Percentiles rank a stretch among this genome's conserved stretches.
These are phyloP conservation scores for Aphaenogaster floridana DNA, from an alignment of 1,140 invertebrate species.

Conservation along the genomic window DNA sequence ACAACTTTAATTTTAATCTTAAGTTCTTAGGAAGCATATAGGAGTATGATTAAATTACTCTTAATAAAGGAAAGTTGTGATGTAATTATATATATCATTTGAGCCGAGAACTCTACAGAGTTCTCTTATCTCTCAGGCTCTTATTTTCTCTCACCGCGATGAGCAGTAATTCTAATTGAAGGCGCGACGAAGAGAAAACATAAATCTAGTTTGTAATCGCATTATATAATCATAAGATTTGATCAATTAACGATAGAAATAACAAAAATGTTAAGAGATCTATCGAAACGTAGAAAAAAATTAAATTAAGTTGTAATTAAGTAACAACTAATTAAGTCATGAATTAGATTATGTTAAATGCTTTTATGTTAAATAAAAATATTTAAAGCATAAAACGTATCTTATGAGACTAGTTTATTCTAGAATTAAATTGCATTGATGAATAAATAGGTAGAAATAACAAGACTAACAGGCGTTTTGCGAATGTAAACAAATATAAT, in stretches of 20 bases:
- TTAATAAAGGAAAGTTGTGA: constrained; percentile 27
- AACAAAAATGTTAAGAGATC: constrained; percentile 3
- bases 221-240: neutral
- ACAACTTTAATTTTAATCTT: constrained; percentile 15
- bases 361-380: neutral
- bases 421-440: neutral
- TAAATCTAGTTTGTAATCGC: neutral
- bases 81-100: constrained; percentile 29
- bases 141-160: neutral
- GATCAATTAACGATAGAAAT: constrained; percentile 2
- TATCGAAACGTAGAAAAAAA: neutral
- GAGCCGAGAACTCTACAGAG: neutral
- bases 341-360: neutral
- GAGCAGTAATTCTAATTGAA: neutral
- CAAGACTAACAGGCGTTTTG: neutral
- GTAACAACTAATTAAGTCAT: neutral
- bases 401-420: neutral
- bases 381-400: neutral
- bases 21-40: neutral
- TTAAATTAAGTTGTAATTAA: neutral
- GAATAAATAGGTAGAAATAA: neutral
- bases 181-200: neutral
- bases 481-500: neutral
- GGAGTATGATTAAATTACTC: neutral
- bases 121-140: neutral